phyloP scores from a whole-genome alignment of 2,888 invertebrate genomes.

The Boloria selene region DNA sequence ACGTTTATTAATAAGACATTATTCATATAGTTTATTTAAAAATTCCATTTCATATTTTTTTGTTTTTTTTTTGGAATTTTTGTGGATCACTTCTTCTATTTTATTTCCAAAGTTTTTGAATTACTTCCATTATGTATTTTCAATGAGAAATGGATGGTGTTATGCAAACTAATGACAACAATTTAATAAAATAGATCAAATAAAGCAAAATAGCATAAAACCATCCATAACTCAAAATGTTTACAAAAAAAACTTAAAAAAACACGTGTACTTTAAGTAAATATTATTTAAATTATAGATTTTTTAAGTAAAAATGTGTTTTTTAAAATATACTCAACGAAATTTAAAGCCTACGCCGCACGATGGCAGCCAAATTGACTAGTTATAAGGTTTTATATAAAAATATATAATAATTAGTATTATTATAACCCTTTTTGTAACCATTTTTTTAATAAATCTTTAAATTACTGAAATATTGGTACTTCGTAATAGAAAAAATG shows the following conservation, averaged over 20 bases:
- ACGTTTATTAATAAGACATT: not conserved
- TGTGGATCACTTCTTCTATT: too few species aligned
- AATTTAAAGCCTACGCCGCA: slow-evolving; percentile 15
- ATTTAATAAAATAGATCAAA: too few species aligned
- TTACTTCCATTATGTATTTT: too few species aligned
- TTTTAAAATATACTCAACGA: slow-evolving; percentile 29
- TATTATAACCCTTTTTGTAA: slow-evolving; percentile 36
- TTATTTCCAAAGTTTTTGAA: too few species aligned
- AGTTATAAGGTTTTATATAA: slow-evolving; percentile 33
- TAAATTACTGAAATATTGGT: slow-evolving; percentile 1
- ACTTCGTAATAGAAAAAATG: not conserved
- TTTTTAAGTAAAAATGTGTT: slow-evolving; percentile 2
- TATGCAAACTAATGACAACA: too few species aligned
- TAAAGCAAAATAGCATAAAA: too few species aligned
- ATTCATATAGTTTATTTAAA: not conserved
- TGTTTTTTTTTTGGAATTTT: not conserved
- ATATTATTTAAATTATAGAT: not conserved
- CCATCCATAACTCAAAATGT: too few species aligned
- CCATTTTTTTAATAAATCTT: slow-evolving; percentile 14
- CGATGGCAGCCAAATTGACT: slow-evolving; percentile 47
- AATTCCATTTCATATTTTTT: slow-evolving; percentile 4
- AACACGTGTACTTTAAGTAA: too few species aligned
- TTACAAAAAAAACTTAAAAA: too few species aligned
- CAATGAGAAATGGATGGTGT: too few species aligned
- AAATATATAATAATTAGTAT: slow-evolving; percentile 3